These are phyloP conservation scores for Hemicordylus capensis DNA, from an alignment of 2,113 vertebrate genomes.

Conservation along the genomic window DNA sequence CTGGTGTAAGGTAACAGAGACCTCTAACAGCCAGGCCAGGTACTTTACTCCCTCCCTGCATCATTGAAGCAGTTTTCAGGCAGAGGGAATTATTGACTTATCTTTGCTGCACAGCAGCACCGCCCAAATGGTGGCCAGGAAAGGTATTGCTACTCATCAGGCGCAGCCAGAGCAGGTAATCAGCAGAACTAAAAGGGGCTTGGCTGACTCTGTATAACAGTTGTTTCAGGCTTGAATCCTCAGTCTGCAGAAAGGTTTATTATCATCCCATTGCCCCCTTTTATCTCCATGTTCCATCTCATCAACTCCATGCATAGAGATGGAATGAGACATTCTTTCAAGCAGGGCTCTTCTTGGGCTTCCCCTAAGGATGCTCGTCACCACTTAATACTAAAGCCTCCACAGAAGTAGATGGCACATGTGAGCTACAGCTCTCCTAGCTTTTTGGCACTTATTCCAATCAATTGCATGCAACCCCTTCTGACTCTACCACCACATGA, in stretches of 20 bases:
- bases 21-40: too few species aligned
- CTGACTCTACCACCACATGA: not conserved
- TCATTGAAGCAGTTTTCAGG: too few species aligned
- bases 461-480: not conserved
- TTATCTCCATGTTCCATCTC: not conserved
- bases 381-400: not conserved
- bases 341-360: not conserved
- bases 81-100: too few species aligned
- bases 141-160: too few species aligned
- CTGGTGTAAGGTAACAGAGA: too few species aligned
- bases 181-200: too few species aligned
- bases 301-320: not conserved
- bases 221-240: too few species aligned
- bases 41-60: too few species aligned
- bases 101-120: too few species aligned
- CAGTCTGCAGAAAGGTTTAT: not conserved
- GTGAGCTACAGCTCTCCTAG: not conserved
- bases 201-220: too few species aligned
- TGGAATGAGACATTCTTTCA: not conserved
- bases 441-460: not conserved
- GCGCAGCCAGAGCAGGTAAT: too few species aligned
- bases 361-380: not conserved
- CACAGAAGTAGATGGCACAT: not conserved
- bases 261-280: not conserved
- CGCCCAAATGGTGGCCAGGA: too few species aligned